These are phyloP conservation scores for Esox niger DNA, from an alignment of 2,113 vertebrate species.

Conservation along the genomic window DNA sequence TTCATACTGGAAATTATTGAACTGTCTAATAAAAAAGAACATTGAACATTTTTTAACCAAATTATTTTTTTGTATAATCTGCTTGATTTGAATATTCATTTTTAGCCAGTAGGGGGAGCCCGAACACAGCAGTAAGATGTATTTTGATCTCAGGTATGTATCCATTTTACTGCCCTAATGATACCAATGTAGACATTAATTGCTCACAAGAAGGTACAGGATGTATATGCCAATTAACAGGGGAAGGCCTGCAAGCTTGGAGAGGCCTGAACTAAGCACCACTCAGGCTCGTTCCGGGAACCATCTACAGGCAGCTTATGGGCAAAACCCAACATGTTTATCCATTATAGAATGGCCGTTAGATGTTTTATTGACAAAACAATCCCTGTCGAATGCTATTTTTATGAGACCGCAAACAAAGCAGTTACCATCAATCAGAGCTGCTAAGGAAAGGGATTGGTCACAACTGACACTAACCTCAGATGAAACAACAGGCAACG, in stretches of 20 bases:
- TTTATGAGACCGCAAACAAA: no score
- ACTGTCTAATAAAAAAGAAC: no score
- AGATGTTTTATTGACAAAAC: no score
- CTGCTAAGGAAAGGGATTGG: no score
- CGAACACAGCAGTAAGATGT: background rate
- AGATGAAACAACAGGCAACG: no score
- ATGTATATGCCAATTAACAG: background rate
- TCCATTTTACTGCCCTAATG: background rate
- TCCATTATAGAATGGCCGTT: no score
- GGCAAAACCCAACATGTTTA: no score
- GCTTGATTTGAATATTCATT: background rate
- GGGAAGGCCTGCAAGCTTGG: background rate
- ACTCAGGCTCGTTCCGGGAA: background rate
- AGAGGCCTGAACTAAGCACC: background rate
- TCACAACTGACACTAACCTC: no score
- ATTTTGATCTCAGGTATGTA: background rate
- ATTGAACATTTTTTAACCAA: no score
- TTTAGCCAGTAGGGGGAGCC: background rate
- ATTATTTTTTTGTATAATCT: background rate
- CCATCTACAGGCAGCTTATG: background rate
- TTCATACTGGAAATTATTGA: background rate
- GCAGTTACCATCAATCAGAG: no score
- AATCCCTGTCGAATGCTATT: no score
- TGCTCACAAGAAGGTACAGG: background rate
- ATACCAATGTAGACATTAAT: background rate